Percentiles rank a stretch among this genome's conserved stretches.
Conservation (phyloP, 2,797 vertebrate species). For the Eleutherodactylus coqui region DNA sequence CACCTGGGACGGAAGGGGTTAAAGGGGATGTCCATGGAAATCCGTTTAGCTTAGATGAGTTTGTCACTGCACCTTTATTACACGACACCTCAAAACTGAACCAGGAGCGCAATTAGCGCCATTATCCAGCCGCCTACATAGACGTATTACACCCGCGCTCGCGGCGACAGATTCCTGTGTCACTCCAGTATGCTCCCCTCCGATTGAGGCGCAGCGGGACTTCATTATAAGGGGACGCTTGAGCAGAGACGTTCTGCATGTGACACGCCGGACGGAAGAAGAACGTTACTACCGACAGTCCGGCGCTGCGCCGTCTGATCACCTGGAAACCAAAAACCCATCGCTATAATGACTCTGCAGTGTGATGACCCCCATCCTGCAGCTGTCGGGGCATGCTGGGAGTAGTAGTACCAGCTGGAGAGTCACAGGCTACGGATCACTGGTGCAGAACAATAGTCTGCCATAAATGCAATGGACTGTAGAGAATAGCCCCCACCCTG, state of each 20-base stretch:
- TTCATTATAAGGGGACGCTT: conserved; percentile 1
- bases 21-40: not conserved
- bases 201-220: not conserved
- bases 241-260: not conserved
- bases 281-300: not conserved
- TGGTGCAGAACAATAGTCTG: not conserved
- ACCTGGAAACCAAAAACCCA: not conserved
- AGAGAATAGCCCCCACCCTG: not conserved
- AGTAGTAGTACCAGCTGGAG: not conserved
- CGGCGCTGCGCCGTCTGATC: not conserved
- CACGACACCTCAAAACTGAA: too few species aligned
- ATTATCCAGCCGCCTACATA: too few species aligned
- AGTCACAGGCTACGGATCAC: not conserved
- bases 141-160: too few species aligned
- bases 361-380: too few species aligned
- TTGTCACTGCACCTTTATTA: too few species aligned
- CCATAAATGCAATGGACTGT: not conserved
- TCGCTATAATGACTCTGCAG: not conserved
- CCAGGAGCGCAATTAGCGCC: too few species aligned
- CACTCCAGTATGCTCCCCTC: not conserved
- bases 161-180: not conserved
- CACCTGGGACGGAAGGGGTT: too few species aligned
- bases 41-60: too few species aligned
- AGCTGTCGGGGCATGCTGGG: not conserved
- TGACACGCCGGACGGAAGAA: not conserved